A percentile compares a stretch with the other conserved stretches of the same genome.
phyloP scores from a whole-genome alignment of 2,888 invertebrate species.

The Crossocerus cetratus region DNA sequence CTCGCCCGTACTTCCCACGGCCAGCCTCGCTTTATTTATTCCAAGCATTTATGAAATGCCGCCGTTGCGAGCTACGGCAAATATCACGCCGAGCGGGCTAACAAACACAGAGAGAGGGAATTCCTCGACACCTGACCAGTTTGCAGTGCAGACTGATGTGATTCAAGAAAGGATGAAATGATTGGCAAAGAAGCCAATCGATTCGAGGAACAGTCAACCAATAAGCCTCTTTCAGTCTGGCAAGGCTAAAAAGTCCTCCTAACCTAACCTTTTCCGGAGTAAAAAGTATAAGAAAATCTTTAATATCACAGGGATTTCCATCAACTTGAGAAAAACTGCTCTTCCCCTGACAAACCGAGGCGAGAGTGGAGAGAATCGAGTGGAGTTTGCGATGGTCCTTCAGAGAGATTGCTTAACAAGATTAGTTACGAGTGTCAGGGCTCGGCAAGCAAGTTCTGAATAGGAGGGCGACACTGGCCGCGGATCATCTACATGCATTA shows the following conservation, averaged over 20 bases:
- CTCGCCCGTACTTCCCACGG: constrained; percentile 28
- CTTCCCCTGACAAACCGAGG: too few relatives aligned
- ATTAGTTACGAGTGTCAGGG: constrained; percentile 38
- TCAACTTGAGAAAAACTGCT: too few relatives aligned
- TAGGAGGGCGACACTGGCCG: constrained; percentile 24
- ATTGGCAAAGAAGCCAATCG: too few relatives aligned
- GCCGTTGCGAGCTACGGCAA: constrained; percentile 1
- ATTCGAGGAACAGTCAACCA: too few relatives aligned
- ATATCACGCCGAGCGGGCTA: neutral
- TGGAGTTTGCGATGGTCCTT: constrained; percentile 20
- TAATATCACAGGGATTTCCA: too few relatives aligned
- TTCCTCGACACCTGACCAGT: too few relatives aligned
- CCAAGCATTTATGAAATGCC: constrained; percentile 39
- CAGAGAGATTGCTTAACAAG: constrained; percentile 39
- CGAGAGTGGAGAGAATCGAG: neutral
- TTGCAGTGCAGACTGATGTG: too few relatives aligned
- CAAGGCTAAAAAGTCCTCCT: too few relatives aligned
- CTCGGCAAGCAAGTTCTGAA: constrained; percentile 43
- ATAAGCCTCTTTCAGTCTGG: too few relatives aligned
- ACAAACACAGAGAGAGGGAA: neutral
- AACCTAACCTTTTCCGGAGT: too few relatives aligned
- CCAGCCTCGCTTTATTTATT: constrained; percentile 43
- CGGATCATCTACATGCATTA: constrained; percentile 33
- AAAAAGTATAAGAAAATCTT: too few relatives aligned
- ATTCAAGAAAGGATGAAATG: too few relatives aligned